phyloP scores from a whole-genome alignment of 2,797 vertebrate species.

The Centroberyx gerrardi region DNA sequence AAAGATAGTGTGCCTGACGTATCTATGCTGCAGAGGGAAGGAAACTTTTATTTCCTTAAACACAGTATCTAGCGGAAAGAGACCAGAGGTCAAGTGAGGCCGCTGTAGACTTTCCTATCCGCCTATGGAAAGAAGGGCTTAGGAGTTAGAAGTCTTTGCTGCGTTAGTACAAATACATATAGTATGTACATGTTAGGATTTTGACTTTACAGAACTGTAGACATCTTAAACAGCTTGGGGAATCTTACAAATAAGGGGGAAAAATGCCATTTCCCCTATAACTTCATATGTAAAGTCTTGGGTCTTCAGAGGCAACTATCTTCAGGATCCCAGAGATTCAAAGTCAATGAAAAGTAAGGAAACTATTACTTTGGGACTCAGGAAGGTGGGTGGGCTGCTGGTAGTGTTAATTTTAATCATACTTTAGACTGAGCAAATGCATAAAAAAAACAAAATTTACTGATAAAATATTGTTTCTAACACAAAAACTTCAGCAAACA shows the following conservation, averaged over 20 bases:
- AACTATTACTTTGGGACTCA: background rate
- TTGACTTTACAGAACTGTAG: constrained; percentile 58
- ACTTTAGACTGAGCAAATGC: background rate
- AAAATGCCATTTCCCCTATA: background rate
- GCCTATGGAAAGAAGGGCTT: constrained; percentile 56
- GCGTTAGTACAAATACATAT: constrained; percentile 36
- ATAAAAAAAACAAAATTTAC: background rate
- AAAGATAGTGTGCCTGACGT: constrained; percentile 7
- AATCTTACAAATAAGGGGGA: background rate
- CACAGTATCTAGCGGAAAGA: constrained; percentile 60
- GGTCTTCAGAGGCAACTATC: constrained; percentile 15
- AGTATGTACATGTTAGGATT: constrained; percentile 28
- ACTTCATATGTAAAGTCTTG: background rate
- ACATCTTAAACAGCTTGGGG: constrained; percentile 42
- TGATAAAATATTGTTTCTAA: background rate
- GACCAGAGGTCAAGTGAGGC: constrained; percentile 58
- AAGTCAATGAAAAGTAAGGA: constrained; percentile 30
- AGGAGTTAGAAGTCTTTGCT: constrained; percentile 35
- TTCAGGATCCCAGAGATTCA: constrained; percentile 18
- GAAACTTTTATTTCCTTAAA: constrained; percentile 53
- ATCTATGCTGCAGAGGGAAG: constrained; percentile 24
- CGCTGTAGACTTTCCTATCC: constrained; percentile 38
- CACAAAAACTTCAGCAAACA: constrained; percentile 13
- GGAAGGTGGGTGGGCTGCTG: background rate
- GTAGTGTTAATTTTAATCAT: constrained; percentile 17